A percentile compares a stretch with the other conserved stretches of the same genome.
phyloP scores from a whole-genome alignment of 2,888 invertebrate species.

The Andrena flavipes region DNA sequence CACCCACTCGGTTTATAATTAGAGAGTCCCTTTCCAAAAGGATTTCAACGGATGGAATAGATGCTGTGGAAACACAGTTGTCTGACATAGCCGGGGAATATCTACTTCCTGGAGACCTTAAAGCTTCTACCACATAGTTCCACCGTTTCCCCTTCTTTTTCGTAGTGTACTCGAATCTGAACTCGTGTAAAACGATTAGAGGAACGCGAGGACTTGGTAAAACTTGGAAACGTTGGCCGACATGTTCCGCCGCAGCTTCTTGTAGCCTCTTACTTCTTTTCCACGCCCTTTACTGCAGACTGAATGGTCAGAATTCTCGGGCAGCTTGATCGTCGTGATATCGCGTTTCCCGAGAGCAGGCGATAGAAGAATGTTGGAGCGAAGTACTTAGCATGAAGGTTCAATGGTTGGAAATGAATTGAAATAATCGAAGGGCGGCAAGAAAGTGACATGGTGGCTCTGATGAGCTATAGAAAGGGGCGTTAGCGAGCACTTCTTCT shows the following conservation, averaged over 20 bases:
- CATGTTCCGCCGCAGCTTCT: background rate
- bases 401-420: background rate
- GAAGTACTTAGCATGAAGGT: constrained; percentile 13
- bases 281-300: no score
- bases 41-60: no score
- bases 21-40: no score
- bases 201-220: background rate
- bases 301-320: constrained; percentile 1
- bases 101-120: no score
- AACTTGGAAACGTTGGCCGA: constrained; percentile 2
- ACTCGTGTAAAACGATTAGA: constrained; percentile 17
- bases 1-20: background rate
- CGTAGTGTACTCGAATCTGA: background rate
- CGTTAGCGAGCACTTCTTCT: background rate
- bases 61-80: no score
- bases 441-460: constrained; percentile 23
- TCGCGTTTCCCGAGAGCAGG: background rate
- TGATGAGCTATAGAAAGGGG: constrained; percentile 46
- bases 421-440: constrained; percentile 20
- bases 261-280: background rate
- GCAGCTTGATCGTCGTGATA: background rate
- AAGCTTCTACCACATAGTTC: no score
- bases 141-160: no score
- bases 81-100: no score
- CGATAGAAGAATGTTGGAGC: constrained; percentile 9